These are phyloP conservation scores for Platyura marginata DNA, from an alignment of 1,140 invertebrate genomes.

Conservation along the genomic window DNA sequence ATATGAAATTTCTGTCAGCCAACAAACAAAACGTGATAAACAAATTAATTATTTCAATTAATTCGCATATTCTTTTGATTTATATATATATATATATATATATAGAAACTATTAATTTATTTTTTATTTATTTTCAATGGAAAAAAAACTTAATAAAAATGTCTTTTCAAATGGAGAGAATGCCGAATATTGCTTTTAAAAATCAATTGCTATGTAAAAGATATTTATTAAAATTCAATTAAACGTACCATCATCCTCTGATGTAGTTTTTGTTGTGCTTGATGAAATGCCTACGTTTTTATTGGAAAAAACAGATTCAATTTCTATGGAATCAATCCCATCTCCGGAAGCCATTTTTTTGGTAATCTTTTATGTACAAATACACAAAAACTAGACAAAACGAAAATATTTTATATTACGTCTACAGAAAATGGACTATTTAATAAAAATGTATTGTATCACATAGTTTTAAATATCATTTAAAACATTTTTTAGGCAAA, in stretches of 20 bases:
- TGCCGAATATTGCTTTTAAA: constrained; percentile 1
- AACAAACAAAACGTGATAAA: no score
- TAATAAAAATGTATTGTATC: no score
- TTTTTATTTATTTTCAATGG: neutral
- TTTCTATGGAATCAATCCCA: constrained; percentile 43
- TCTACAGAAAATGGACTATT: no score
- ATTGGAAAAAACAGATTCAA: constrained; percentile 24
- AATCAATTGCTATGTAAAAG: neutral
- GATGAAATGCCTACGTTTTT: constrained; percentile 13
- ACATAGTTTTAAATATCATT: no score
- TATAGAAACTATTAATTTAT: neutral
- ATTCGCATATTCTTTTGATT: neutral
- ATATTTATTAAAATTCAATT: constrained; percentile 3
- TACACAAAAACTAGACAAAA: no score
- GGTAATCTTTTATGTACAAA: no score
- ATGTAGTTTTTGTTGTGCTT: neutral
- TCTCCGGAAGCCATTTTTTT: constrained; percentile 48
- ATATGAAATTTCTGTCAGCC: no score
- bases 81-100: neutral
- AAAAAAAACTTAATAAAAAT: neutral
- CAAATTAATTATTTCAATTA: no score
- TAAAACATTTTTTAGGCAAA: no score
- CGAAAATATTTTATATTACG: no score
- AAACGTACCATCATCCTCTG: constrained; percentile 12
- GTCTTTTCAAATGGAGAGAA: neutral